Conservation (phyloP, 1,140 invertebrate species). For the Drosophila kohkoa region DNA sequence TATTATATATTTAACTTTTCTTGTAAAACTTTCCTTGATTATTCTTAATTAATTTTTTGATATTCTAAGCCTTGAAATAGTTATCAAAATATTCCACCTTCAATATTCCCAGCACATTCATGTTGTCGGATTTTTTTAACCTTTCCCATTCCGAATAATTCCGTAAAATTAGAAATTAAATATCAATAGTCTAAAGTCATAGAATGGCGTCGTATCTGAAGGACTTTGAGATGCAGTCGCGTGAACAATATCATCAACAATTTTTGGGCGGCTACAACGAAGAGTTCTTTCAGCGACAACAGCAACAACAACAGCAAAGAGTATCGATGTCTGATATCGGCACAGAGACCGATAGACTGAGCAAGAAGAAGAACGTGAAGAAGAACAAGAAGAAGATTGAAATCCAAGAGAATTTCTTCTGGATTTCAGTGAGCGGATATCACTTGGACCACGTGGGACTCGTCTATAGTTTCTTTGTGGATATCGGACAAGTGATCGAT, state of each 20-base stretch:
- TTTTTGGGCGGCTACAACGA: neutral
- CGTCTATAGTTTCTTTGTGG: slow-evolving; percentile 60
- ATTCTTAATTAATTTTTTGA: no score
- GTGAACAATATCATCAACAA: neutral
- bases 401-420: slow-evolving; percentile 26
- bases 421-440: slow-evolving; percentile 60
- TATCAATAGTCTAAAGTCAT: neutral
- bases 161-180: neutral
- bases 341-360: neutral
- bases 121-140: neutral
- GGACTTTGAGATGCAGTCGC: neutral
- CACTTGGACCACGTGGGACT: neutral
- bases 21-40: no score
- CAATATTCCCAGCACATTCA: neutral
- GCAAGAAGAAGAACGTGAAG: neutral
- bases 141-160: slow-evolving; percentile 5
- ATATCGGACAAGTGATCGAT: slow-evolving; percentile 49
- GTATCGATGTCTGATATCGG: neutral
- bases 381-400: no score
- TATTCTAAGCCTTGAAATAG: no score
- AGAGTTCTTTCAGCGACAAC: neutral
- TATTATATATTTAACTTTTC: no score
- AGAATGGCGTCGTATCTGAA: neutral
- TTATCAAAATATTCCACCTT: neutral
- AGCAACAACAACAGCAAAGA: neutral